These are phyloP conservation scores for Halcyon malimbica DNA, from an alignment of 2,113 vertebrate species.

Conservation along the genomic window DNA sequence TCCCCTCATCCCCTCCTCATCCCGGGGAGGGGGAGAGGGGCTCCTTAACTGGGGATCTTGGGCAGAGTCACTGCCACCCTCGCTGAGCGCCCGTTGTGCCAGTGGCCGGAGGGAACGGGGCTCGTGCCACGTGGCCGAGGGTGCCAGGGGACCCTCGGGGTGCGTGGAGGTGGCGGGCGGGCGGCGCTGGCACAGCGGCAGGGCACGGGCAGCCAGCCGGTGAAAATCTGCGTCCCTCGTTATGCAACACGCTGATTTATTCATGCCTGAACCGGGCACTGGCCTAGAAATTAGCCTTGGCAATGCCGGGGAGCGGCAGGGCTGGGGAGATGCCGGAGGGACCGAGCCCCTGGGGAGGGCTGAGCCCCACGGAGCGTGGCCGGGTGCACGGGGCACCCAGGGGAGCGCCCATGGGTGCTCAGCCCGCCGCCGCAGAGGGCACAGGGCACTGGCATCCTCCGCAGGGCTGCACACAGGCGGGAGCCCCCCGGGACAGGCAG, in stretches of 20 bases:
- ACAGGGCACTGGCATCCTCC: not conserved
- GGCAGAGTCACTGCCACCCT: not conserved
- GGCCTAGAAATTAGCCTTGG: slow-evolving; percentile 57
- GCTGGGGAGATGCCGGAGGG: not conserved
- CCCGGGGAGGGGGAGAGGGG: not conserved
- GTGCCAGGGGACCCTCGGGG: not conserved
- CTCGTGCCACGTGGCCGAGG: accelerated
- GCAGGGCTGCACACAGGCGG: not conserved
- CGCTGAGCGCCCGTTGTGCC: accelerated
- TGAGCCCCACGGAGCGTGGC: not conserved
- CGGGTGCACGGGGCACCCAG: accelerated
- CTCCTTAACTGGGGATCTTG: not conserved
- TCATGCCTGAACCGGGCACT: slow-evolving; percentile 51
- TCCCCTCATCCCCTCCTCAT: not conserved
- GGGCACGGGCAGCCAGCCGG: not conserved
- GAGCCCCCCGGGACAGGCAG: accelerated
- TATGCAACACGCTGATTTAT: slow-evolving; percentile 51
- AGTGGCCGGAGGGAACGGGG: not conserved
- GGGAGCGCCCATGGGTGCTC: accelerated
- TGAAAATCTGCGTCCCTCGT: slow-evolving; percentile 28
- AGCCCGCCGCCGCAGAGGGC: accelerated
- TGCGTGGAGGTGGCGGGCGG: not conserved
- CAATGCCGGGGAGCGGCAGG: not conserved
- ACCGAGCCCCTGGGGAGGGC: not conserved
- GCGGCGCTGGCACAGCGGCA: not conserved